Evolutionary conservation across 2,113 vertebrate genomes (phyloP), one percentile per base, ranked within the genome.

Genomic region (Turdus rufiventris): DNA sequence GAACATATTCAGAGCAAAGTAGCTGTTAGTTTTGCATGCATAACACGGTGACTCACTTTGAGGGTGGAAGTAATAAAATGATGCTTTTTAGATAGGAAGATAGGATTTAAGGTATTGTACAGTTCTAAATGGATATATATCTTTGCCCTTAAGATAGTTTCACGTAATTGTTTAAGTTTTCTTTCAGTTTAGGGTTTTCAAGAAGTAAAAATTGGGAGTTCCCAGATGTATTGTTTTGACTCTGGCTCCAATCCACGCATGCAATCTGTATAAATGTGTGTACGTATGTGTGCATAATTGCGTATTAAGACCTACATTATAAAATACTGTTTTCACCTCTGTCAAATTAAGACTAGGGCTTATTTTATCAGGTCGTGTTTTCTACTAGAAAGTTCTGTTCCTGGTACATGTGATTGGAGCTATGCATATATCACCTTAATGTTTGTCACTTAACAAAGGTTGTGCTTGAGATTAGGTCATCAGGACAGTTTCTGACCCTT

Each of bases 21-120:
- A 93, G 89, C 94, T 91, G 89, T 90, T 96, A 82, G 78, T 58
- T 94, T 88, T 91, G 74, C 78, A 38, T 76, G 58, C 74, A 66
- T 85, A 70, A 62, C 71, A 16, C 0, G 0, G 43, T 96, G 95
- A 96, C 74, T 97, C 89, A 93, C 47, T 94, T 91, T 54, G 91
- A 91, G 93, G 77, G 58, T 95, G 93, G 93, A 85, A 91, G 71
- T 91, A 85, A 88, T 76, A 73, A 95, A 96, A 74, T 54, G 42
- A 45, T 88, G 60, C 77, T 94, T 96, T 85, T 66, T 28, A 89
- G 71, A 85, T 66, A 42, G 74, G 61, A 89, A 82, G 87, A 62
- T 85, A 70, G 50, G 17, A 7, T 83, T 79, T 82, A 73, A 11
- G 3, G 10, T 77, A 74, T 87, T 88, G 71, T 73, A 6, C 21